Conservation (phyloP, 2,113 vertebrate genomes). For the Neofelis nebulosa region DNA sequence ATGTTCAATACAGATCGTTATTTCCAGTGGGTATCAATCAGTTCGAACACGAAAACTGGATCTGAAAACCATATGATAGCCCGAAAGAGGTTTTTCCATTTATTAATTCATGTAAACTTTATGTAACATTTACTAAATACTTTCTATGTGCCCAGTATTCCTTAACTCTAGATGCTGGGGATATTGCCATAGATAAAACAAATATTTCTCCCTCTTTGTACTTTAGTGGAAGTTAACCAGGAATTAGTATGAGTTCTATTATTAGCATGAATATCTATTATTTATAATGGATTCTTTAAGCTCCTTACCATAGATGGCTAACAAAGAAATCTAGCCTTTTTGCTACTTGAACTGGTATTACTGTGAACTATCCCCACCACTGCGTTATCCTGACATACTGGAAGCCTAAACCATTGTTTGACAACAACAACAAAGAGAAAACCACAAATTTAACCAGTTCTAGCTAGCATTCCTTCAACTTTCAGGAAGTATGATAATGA, state of each 20-base stretch:
- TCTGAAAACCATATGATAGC: background rate
- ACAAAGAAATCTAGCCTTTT: background rate
- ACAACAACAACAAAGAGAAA: background rate
- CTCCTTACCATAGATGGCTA: background rate
- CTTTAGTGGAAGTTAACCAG: background rate
- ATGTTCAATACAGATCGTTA: background rate
- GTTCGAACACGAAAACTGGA: background rate
- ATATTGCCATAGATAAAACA: background rate
- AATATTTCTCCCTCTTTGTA: background rate
- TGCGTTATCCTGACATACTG: background rate
- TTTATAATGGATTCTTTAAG: background rate
- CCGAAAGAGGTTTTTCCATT: background rate
- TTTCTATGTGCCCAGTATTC: background rate
- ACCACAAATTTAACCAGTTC: background rate
- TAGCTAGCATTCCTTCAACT: background rate
- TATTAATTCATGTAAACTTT: background rate
- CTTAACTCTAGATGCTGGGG: background rate
- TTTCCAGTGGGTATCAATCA: background rate
- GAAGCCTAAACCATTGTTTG: background rate
- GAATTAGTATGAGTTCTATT: background rate
- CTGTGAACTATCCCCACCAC: background rate
- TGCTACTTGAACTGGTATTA: background rate
- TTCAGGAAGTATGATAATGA: background rate
- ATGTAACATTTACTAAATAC: background rate
- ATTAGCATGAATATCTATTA: background rate